phyloP scores from a whole-genome alignment of 2,888 invertebrate species.

The Tetragonula carbonaria region DNA sequence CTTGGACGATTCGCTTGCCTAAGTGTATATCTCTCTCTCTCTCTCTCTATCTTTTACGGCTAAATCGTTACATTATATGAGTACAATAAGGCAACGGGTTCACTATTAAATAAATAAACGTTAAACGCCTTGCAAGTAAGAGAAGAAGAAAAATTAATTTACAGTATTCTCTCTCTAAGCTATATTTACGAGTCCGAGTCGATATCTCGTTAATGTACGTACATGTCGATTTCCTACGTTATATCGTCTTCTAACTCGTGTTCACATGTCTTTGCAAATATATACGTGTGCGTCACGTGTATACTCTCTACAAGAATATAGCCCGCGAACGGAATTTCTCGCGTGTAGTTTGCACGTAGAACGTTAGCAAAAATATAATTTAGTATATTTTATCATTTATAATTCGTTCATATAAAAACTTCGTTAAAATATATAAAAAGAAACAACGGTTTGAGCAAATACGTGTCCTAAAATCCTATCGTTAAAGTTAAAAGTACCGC shows the following conservation, averaged over 20 bases:
- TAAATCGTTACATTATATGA: conserved; percentile 68
- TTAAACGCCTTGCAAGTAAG: conserved; percentile 62
- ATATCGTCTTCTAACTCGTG: conserved; percentile 17
- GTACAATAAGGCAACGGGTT: conserved; percentile 79
- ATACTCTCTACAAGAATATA: conserved; percentile 10
- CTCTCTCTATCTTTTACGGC: conserved; percentile 51
- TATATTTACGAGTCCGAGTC: conserved; percentile 51
- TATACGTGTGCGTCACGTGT: neutral
- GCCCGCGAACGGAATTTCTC: conserved; percentile 43
- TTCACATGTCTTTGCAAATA: neutral
- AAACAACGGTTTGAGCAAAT: conserved; percentile 83
- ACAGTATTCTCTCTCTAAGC: conserved; percentile 66
- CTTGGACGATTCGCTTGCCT: conserved; percentile 23
- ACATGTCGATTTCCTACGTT: conserved; percentile 27
- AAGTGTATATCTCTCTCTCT: too few species aligned
- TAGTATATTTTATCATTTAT: conserved; percentile 76
- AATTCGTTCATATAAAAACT: conserved; percentile 78
- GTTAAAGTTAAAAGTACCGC: conserved; percentile 69
- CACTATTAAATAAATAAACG: conserved; percentile 79
- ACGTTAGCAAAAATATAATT: conserved; percentile 82
- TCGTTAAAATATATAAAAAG: conserved; percentile 82
- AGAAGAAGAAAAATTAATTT: conserved; percentile 68
- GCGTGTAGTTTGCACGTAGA: conserved; percentile 63
- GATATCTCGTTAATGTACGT: conserved; percentile 51
- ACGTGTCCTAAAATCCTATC: conserved; percentile 71